Evolutionary conservation across 2,888 invertebrate genomes (phyloP), one percentile per base, ranked within the genome.

Genomic region (Tenthredo notha): DNA sequence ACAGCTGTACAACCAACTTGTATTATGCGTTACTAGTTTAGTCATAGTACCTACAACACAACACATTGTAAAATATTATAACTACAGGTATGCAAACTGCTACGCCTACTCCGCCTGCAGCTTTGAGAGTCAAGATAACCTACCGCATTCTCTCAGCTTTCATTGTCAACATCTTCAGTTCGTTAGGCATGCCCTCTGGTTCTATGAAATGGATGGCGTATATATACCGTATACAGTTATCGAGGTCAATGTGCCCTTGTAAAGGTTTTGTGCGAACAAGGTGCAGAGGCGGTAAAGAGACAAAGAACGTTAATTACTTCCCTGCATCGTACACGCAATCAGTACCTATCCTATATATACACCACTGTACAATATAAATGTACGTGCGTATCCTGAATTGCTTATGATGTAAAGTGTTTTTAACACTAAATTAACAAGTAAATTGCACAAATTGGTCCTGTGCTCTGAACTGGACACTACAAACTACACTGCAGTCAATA

Each of bases 91-190:
- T 54, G 21, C 58, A 61, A 80, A 37, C 80, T 21, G 61, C 40
- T 61, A 37, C 80, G 80, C 80, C 80, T 61, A 78, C 78, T 54
- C 61, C 78, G 78, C 33, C 78, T 78, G 58, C 75, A 33, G 10
- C 50, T 7, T 33, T 29, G 9, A 54, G 47, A 77, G 77, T 54
- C 29, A 18, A 77, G 77, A 78, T 78, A 54, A 37, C 58, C 9
- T 61, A 61, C 80, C 61, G 61, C 80, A 80, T 80, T 61, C 80
- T 61, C 80, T 80, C 61, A 61, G 61, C 80, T 80, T 80, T 80
- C 80, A 80, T 80, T 80, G 80, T 80, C 80, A 80, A 80, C 80
- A 61, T 80, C 58, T 80, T 80, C 80, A 61, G 80, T 80, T 80
- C 58, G 61, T 80, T 80, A 80, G 80, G 58, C 80, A 80, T 80